Evolutionary conservation across 2,113 vertebrate genomes (phyloP).

Genomic region (Alectura lathami): DNA sequence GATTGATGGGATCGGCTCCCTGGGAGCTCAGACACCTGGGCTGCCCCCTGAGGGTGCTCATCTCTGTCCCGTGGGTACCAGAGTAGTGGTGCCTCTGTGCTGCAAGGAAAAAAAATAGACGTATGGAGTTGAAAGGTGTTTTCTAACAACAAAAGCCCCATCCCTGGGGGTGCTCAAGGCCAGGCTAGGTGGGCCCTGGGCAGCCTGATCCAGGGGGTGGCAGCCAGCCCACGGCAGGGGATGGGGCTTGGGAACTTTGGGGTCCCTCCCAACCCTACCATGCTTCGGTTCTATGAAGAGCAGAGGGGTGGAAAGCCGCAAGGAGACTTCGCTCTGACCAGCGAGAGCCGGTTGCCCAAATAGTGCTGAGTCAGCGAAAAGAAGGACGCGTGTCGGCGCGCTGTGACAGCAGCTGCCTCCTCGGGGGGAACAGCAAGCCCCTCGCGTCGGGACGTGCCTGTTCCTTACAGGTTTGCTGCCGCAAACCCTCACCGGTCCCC

Average conservation of each 20-base stretch:
- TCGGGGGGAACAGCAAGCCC: not conserved
- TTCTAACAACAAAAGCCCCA: not conserved
- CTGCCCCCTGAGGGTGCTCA: not conserved
- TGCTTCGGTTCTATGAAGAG: not conserved
- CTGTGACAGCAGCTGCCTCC: rapidly evolving
- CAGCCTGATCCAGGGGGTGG: not conserved
- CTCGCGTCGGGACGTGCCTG: not conserved
- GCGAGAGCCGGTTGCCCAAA: not conserved
- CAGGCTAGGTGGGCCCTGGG: not conserved
- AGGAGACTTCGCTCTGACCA: not conserved
- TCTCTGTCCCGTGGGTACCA: not conserved
- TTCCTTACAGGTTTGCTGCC: not conserved
- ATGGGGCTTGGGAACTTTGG: not conserved
- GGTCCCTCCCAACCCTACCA: not conserved
- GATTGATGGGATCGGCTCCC: not conserved
- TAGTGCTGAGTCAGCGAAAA: not conserved
- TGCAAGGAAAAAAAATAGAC: rapidly evolving
- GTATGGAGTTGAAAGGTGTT: not conserved
- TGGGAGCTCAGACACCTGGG: not conserved
- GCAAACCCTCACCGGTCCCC: rapidly evolving
- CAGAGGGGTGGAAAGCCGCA: not conserved
- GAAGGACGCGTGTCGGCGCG: not conserved
- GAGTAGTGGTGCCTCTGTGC: not conserved
- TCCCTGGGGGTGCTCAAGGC: no score
- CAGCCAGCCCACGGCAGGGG: not conserved